Base-by-base conservation (phyloP, 1,140 invertebrate genomes). In the Harpegnathos saltator region DNA sequence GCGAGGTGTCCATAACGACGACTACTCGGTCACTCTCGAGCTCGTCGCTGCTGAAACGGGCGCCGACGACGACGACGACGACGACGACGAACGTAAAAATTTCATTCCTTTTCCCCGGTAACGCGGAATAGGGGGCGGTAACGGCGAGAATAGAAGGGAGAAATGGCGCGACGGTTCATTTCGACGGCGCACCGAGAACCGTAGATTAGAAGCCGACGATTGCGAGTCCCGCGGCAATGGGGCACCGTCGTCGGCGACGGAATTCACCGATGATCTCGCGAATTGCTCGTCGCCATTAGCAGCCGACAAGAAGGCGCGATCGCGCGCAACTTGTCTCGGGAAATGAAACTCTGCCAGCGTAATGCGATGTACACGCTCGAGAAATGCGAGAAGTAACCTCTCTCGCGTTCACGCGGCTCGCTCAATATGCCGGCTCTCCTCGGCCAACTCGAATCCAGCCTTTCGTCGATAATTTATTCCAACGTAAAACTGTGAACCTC, bases 1-100 rank as follows among this genome's bases (percentile, higher is more conserved):
- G 15, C 22, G 29, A 77, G 68, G 44, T 26, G 52, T 44, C n/a
- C 29, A 33, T 68, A 78, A 68, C 66, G 7, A 50, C 5, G 66
- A 52, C 26, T 56, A 56, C 54, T 22, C 61, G 48, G 24, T 22
- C 52, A 68, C 19, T 54, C 29, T 22, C 26, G n/a, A n/a, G 26
- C 48, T n/a, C 48, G 26, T 22, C 19, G 5, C 5, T 52, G 9
- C 38, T 29, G 17, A 9, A 54, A 78, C 19, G n/a, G 19, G n/a
- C 0, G 22, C 68, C 7, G 22, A 66, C 22, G 38, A 66, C 48
- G 68, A 3, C 15, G 3, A 3, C 15, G 1, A 17, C 7, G 17
- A 3, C 15, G 3, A 3, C 15, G 1, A 17, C 7, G 17, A 44
- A 48, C 22, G 17, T 48, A 29, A 78, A 78, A 29, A 78, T 69